Evolutionary conservation across 1,140 invertebrate genomes (phyloP), one percentile per base, ranked within the genome.

Genomic region (Dolichoris vasculosae): DNA sequence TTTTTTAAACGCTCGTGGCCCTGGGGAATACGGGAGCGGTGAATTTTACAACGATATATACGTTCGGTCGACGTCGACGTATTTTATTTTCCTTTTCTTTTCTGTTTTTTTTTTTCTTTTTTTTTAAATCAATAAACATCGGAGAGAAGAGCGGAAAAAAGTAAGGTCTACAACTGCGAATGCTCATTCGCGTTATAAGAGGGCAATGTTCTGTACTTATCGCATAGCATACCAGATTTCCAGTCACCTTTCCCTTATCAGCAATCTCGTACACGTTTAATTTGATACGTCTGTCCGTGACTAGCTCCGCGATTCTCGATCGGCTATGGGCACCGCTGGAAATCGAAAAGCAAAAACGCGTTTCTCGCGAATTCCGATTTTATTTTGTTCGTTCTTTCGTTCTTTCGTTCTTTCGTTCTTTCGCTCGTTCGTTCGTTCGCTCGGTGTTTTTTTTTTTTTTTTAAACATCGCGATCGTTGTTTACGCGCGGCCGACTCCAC

Each of bases 151-250:
- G 85, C 81, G 86, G 80, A 83, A 79, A 71, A 83, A 83, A 86
- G 75, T 78, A 82, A 64, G 86, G 84, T 80, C 30, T 55, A 43
- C 32, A 59, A 84, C 8, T 30, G 30, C 23, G 13, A 43, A 46
- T 81, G 35, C 63, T 73, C 67, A 46, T 63, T 79, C n/a, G 84
- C 51, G 77, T 40, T 32, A 35, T 69, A 78, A 63, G 79, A 82
- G 79, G 67, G 73, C 79, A 82, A 82, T 64, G 63, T 63, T 69
- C 63, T 82, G 79, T 9, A 75, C 87, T 90, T 91, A 91, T 90
- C 90, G 87, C 87, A 84, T 88, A 88, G 87, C 89, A 90, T 91
- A 90, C 90, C 90, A 88, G 90, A n/a, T n/a, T n/a, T n/a, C n/a
- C n/a, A 89, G 88, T 91, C 89, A 87, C 87, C 87, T 91, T 91